phyloP scores from a whole-genome alignment of 2,888 invertebrate genomes.

The Empis stercorea region DNA sequence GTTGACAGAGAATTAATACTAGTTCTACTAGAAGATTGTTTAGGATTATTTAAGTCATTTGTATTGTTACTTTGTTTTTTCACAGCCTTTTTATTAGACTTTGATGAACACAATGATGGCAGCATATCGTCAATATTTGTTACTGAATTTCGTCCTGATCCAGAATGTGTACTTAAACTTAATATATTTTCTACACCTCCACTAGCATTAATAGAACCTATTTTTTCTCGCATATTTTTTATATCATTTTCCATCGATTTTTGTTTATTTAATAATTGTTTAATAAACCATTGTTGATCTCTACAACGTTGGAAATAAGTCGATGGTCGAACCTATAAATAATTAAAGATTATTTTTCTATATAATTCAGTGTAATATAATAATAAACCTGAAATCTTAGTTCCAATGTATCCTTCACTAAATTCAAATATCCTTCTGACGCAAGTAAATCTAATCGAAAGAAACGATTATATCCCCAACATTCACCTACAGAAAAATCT shows the following conservation, averaged over 20 bases:
- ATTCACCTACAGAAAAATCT: conserved; percentile 91
- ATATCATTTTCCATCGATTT: conserved; percentile 69
- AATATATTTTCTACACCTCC: neutral
- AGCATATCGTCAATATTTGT: neutral
- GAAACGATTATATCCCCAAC: conserved; percentile 93
- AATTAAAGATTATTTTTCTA: conserved; percentile 26
- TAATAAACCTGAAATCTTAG: conserved; percentile 43
- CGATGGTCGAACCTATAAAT: conserved; percentile 84
- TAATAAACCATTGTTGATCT: conserved; percentile 87
- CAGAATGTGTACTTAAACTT: too few species aligned
- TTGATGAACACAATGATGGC: neutral
- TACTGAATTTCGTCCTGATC: too few species aligned
- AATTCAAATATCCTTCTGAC: conserved; percentile 80
- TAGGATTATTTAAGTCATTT: neutral
- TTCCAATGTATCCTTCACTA: conserved; percentile 69
- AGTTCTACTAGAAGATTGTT: neutral
- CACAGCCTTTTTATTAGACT: neutral
- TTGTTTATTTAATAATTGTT: conserved; percentile 67
- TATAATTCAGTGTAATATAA: neutral
- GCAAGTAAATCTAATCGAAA: conserved; percentile 79
- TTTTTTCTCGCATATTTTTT: conserved; percentile 46
- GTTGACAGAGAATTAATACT: neutral
- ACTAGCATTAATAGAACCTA: neutral
- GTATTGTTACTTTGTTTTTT: neutral
- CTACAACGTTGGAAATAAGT: conserved; percentile 88